A percentile compares a stretch with the other conserved stretches of the same genome.
phyloP scores from a whole-genome alignment of 2,888 invertebrate species.

The Xanthorhoe spadicearia region DNA sequence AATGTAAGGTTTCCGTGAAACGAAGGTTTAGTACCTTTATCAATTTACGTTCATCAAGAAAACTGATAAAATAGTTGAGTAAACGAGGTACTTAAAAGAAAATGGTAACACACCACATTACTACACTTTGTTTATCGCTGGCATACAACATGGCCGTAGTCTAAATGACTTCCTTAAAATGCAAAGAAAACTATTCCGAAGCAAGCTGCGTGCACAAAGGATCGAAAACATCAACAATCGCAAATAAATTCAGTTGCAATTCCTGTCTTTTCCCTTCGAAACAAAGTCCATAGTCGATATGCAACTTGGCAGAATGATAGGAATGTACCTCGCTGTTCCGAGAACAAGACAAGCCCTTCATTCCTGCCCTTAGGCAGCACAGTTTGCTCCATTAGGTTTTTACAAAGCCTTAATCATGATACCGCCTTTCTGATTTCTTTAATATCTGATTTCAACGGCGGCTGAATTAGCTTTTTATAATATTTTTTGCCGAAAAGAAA shows the following conservation, averaged over 20 bases:
- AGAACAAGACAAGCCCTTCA: slow-evolving; percentile 56
- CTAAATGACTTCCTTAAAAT: slow-evolving; percentile 57
- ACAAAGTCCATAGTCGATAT: slow-evolving; percentile 32
- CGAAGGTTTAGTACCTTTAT: no score
- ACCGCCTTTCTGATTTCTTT: slow-evolving; percentile 47
- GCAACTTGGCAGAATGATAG: slow-evolving; percentile 56
- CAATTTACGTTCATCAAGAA: background rate
- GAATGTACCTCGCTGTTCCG: slow-evolving; percentile 63
- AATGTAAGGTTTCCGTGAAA: background rate
- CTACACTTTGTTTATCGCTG: slow-evolving; percentile 29
- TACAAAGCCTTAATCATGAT: slow-evolving; percentile 49
- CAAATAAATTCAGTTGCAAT: slow-evolving; percentile 14
- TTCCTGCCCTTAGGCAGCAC: slow-evolving; percentile 54
- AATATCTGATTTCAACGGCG: slow-evolving; percentile 38
- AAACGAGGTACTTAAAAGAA: slow-evolving; percentile 23
- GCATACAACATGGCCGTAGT: slow-evolving; percentile 46
- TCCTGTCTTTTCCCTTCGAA: slow-evolving; percentile 18
- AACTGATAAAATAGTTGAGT: slow-evolving; percentile 21
- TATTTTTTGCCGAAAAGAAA: slow-evolving; percentile 6
- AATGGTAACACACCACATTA: no score
- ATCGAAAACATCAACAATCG: slow-evolving; percentile 27
- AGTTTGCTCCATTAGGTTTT: slow-evolving; percentile 61
- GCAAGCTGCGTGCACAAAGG: slow-evolving; percentile 47
- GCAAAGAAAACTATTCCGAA: slow-evolving; percentile 59
- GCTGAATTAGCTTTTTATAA: slow-evolving; percentile 15